Percentiles rank a stretch among this genome's conserved stretches.
phyloP scores from a whole-genome alignment of 2,113 vertebrate genomes.

The Heteronetta atricapilla region DNA sequence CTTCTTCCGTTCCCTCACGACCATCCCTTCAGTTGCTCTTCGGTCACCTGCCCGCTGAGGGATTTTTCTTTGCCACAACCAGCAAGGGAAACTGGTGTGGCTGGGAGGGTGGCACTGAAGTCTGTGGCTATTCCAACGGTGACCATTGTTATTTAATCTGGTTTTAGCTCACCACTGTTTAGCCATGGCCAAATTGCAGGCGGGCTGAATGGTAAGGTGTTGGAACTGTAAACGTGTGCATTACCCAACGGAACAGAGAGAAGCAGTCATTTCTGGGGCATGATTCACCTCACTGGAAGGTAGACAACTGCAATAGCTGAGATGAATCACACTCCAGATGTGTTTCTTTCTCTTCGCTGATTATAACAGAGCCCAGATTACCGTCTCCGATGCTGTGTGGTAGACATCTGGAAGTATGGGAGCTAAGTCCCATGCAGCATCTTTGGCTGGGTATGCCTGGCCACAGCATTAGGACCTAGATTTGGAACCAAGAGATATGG shows the following conservation, averaged over 20 bases:
- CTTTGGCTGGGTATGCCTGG: not conserved
- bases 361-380: not conserved
- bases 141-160: not conserved
- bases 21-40: not conserved
- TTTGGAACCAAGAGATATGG: not conserved
- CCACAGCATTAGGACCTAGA: not conserved
- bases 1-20: not conserved
- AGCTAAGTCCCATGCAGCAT: not conserved
- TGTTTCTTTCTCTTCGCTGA: conserved; percentile 7
- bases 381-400: not conserved
- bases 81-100: not conserved
- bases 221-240: not conserved
- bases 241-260: not conserved
- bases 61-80: not conserved
- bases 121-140: not conserved
- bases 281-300: conserved; percentile 44
- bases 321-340: conserved; percentile 55
- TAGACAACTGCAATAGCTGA: not conserved
- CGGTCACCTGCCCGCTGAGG: not conserved
- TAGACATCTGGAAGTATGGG: not conserved
- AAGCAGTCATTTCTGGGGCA: not conserved
- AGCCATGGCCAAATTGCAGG: not conserved
- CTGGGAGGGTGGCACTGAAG: not conserved
- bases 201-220: not conserved
- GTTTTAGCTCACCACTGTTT: not conserved